Base-by-base conservation (phyloP, 2,113 vertebrate species). In the Abramis brama region DNA sequence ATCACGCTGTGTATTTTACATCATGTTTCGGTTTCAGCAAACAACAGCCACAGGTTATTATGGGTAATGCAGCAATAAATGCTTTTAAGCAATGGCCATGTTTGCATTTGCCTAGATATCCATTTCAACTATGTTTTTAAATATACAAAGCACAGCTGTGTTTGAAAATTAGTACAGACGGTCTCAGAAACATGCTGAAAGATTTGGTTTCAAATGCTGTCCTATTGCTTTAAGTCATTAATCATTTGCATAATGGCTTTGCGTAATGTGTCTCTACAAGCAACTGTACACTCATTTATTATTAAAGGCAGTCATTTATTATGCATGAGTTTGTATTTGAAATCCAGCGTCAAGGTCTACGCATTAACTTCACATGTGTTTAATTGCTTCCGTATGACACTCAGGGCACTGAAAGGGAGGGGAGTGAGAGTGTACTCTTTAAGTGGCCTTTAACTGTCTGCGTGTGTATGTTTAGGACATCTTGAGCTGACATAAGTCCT, bases 401-500 rank as follows among this genome's bases (percentile, higher is more conserved):
- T n/a, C 66, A 50, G 71, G 71, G 57, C 36, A 77, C 59, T 82
- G 23, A 76, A 23, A 27, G 39, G 60, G 45, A 83, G 73, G 79
- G 25, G 27, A 73, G 86, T 86, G 74, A 68, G 62, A 74, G 88
- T 70, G 47, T 66, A 64, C 71, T 70, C 87, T 78, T 87, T 92
- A 91, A 93, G 89, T 93, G 87, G 88, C 88, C 89, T 83, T 57
- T 39, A 23, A 33, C 9, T n/a, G 62, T 82, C 17, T 77, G 79
- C 27, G 74, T 87, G 86, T 87, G 87, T 45, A 8, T 75, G 71
- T 70, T 71, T 89, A 91, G 90, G 71, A 85, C 86, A 90, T 79
- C 88, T 86, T 86, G 82, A 7, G 83, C 79, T 90, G 89, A 93
- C 86, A 92, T 93, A 92, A 92, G 70, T 66, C 3, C 90, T 86